These are phyloP conservation scores for Halictus quadricinctus DNA, from an alignment of 2,888 invertebrate species.

Conservation along the genomic window DNA sequence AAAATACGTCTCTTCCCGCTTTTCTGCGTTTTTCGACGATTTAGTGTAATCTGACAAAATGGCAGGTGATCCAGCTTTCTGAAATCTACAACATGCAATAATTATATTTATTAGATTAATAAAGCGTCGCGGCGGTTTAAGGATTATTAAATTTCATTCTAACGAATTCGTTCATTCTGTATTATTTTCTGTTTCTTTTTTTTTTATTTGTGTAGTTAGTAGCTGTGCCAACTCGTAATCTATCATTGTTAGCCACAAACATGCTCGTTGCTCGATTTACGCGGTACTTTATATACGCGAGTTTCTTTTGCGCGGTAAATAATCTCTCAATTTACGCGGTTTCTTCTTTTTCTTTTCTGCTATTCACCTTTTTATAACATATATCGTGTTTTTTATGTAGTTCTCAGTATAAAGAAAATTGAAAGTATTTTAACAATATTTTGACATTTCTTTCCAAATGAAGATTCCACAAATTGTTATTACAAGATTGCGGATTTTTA, in stretches of 20 bases:
- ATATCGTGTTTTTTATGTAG: not conserved
- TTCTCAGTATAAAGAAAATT: too few species aligned
- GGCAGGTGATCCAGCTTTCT: not conserved
- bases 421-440: too few species aligned
- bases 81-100: slow-evolving; percentile 14
- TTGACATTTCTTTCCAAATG: too few species aligned
- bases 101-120: not conserved
- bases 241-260: not conserved
- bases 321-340: not conserved
- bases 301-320: not conserved
- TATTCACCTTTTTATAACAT: not conserved
- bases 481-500: too few species aligned
- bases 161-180: not conserved
- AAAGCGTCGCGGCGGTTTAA: too few species aligned
- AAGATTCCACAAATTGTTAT: too few species aligned
- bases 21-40: not conserved
- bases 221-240: not conserved
- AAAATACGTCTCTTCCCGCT: not conserved
- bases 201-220: not conserved
- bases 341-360: not conserved
- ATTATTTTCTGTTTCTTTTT: not conserved
- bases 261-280: not conserved
- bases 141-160: not conserved
- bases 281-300: not conserved
- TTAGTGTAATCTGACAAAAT: not conserved